These are phyloP conservation scores for Rallus limicola DNA, from an alignment of 2,113 vertebrate species.

Conservation along the genomic window DNA sequence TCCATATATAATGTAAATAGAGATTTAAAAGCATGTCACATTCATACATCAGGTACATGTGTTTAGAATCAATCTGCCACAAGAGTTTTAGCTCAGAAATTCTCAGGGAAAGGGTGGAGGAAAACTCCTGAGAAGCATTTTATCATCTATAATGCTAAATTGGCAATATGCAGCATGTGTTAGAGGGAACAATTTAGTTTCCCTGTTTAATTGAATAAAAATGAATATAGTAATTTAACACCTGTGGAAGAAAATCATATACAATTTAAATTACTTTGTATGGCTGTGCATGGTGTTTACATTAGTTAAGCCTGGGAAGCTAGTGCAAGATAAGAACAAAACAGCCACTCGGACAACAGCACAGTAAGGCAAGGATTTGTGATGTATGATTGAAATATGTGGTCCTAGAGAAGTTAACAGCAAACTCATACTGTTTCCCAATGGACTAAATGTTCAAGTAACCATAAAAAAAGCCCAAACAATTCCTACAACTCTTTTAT, in stretches of 20 bases:
- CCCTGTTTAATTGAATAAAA: neutral
- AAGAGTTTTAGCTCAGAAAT: neutral
- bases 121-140: neutral
- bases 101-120: neutral
- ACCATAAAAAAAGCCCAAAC: rapidly evolving
- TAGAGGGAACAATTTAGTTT: neutral
- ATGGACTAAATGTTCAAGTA: neutral
- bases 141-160: neutral
- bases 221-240: neutral
- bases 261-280: neutral
- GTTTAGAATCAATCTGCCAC: neutral
- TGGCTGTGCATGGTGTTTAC: neutral
- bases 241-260: neutral
- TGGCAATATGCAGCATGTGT: neutral
- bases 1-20: neutral
- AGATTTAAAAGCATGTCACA: neutral
- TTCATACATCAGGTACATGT: neutral
- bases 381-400: neutral
- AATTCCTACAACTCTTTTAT: neutral
- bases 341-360: neutral
- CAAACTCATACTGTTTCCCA: neutral
- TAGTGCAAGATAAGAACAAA: neutral
- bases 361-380: neutral
- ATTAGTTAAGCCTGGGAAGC: neutral
- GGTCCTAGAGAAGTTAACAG: neutral